Evolutionary conservation across 2,888 invertebrate genomes (phyloP).

Genomic region (Tinea pellionella): DNA sequence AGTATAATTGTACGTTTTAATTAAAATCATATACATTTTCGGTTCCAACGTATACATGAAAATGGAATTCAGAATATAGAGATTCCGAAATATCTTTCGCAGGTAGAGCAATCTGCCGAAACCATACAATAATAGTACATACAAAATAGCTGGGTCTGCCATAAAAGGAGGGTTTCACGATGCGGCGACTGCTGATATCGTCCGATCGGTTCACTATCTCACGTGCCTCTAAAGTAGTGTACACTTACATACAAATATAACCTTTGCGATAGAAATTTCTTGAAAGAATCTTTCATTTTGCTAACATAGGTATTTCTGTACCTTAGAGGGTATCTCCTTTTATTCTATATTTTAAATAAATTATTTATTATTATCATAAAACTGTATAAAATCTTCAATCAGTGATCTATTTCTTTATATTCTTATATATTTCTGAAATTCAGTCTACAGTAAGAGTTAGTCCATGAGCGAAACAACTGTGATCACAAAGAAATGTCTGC

Average conservation of each 20-base stretch:
- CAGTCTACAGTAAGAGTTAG: no score
- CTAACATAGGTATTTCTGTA: background rate
- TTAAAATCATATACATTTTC: background rate
- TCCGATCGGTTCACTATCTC: slow-evolving; percentile 6
- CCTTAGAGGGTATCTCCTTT: no score
- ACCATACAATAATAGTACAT: slow-evolving; percentile 6
- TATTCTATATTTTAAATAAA: no score
- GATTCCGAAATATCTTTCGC: background rate
- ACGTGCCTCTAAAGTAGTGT: slow-evolving; percentile 9
- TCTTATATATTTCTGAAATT: no score
- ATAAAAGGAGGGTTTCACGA: slow-evolving; percentile 11
- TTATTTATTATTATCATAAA: no score
- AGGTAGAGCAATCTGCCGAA: background rate
- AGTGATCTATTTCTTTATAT: no score
- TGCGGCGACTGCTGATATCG: background rate
- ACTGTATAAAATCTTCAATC: no score
- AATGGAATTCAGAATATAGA: background rate
- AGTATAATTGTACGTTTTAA: background rate
- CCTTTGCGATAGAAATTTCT: background rate
- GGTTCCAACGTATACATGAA: background rate
- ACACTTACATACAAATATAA: background rate
- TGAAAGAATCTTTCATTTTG: background rate
- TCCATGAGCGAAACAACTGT: no score
- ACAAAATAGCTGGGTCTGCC: slow-evolving; percentile 12
- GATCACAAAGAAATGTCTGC: no score